Evolutionary conservation across 2,888 invertebrate genomes (phyloP).

Genomic region (Mythimna vitellina): DNA sequence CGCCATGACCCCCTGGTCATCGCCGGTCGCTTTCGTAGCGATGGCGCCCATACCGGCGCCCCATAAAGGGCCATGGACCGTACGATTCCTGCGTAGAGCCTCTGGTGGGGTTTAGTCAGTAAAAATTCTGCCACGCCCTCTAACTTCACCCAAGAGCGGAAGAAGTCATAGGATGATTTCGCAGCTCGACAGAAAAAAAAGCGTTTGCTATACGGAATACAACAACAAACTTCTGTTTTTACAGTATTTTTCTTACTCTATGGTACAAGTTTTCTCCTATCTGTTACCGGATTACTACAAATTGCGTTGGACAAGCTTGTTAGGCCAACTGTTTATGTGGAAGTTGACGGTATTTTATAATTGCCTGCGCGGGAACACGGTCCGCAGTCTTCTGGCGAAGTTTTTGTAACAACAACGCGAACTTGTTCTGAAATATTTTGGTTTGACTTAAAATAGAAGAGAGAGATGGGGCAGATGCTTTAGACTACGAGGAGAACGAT

Average conservation of each 20-base stretch:
- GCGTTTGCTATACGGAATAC: not conserved
- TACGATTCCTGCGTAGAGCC: too few species aligned
- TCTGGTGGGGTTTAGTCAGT: too few species aligned
- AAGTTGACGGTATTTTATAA: slow-evolving; percentile 52
- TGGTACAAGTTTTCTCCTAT: slow-evolving; percentile 55
- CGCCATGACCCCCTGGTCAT: too few species aligned
- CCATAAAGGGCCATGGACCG: too few species aligned
- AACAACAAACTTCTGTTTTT: not conserved
- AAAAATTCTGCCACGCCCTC: too few species aligned
- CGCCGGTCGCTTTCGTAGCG: too few species aligned
- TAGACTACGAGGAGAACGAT: not conserved
- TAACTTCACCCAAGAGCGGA: too few species aligned
- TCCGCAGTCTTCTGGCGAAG: not conserved
- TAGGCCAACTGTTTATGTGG: slow-evolving; percentile 54
- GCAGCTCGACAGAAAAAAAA: too few species aligned
- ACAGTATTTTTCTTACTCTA: slow-evolving; percentile 25
- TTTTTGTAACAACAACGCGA: not conserved
- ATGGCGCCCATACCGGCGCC: too few species aligned
- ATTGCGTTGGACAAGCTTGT: slow-evolving; percentile 58
- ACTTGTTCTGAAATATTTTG: not conserved
- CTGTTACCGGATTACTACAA: slow-evolving; percentile 61
- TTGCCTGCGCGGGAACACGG: slow-evolving; percentile 35
- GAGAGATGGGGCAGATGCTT: not conserved
- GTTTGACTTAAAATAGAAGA: not conserved
- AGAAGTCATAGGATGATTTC: too few species aligned